Evolutionary conservation across 2,797 vertebrate genomes (phyloP), one percentile per base, ranked within the genome.

Genomic region (Okamejei kenojei): DNA sequence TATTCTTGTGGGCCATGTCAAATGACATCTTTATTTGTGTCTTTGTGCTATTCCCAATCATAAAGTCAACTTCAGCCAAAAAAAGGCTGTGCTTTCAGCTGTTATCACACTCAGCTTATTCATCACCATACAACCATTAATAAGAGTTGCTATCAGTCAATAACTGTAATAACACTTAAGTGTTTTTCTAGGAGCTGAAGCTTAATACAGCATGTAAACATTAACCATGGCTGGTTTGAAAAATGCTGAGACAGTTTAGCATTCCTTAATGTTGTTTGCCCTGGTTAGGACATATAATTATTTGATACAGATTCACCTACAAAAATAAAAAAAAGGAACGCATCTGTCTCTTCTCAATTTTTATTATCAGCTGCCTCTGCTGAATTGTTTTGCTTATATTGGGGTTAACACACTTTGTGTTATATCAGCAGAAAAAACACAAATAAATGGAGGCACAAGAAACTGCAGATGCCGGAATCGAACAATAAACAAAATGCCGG

Each of bases 361-460:
- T 26, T 71, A 84, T 17, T n/a, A 78, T 7, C 78, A 78, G 76
- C 29, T 68, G 58, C 61, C 58, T 68, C 58, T 54, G 77, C 15
- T 79, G 79, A 15, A 91, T 90, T 93, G 77, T n/a, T 78, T 91
- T 78, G 7, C 73, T 68, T 54, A 32, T n/a, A 63, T 68, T 61
- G 65, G 78, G 77, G 68, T 68, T 92, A n/a, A 63, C 77, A 54
- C 76, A 91, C 32, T 68, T 77, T 93, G 95, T 95, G 94, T 94
- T 94, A 94, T 61, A 93, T 92, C 26, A 76, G 71, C 71, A 45
- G 26, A 26, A 54, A 54, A 54, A 54, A 54, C 45, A 54, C 45
- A 54, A 54, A 54, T 54, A 54, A 54, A 54, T 54, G 45, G 45
- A 54, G 5, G 45, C 45, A 54, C 45, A 54, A 54, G 45, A 54